Conservation (phyloP, 2,797 vertebrate genomes). For the Molothrus ater region DNA sequence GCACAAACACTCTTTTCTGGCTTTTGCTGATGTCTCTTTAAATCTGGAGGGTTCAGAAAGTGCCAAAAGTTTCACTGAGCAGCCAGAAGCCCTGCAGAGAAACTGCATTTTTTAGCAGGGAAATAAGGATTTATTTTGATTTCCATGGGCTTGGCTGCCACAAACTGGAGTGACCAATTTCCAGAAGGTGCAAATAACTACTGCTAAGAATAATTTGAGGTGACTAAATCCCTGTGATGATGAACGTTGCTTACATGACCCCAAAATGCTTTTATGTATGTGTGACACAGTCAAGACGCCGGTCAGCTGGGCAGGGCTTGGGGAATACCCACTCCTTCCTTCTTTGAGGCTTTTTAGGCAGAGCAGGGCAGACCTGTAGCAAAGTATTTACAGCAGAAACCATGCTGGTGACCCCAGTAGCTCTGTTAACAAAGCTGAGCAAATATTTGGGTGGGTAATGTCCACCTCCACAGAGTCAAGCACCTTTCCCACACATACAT, state of each 20-base stretch:
- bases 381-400: not conserved
- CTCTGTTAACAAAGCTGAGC: not conserved
- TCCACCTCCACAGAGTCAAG: not conserved
- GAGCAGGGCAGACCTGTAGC: not conserved
- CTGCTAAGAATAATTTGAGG: not conserved
- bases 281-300: accelerated
- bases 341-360: not conserved
- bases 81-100: not conserved
- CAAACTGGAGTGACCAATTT: not conserved
- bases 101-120: not conserved
- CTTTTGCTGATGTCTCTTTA: not conserved
- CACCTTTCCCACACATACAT: accelerated
- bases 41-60: not conserved
- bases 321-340: not conserved
- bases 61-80: not conserved
- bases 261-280: not conserved
- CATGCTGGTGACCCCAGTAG: not conserved
- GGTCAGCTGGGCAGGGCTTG: not conserved
- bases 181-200: not conserved
- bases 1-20: not conserved
- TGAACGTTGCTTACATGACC: not conserved
- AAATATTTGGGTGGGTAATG: not conserved
- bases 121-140: not conserved
- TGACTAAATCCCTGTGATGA: not conserved
- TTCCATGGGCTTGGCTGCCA: not conserved